phyloP scores from a whole-genome alignment of 2,113 vertebrate genomes.

The Benitochromis conjunctus region DNA sequence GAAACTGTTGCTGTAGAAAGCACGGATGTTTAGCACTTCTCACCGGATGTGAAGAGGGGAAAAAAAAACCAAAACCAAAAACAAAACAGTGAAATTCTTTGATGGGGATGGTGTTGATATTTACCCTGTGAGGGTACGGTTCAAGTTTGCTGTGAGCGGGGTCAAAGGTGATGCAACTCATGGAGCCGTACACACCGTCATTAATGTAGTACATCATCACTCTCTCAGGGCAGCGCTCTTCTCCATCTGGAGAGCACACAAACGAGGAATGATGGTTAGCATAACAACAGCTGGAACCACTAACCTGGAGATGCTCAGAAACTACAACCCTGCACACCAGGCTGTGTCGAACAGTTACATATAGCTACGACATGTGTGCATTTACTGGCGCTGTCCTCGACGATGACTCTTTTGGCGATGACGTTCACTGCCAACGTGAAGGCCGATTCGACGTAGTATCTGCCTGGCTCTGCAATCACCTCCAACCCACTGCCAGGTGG shows the following conservation, averaged over 20 bases:
- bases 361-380: background rate
- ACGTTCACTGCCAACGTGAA: constrained; percentile 87
- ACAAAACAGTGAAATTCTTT: background rate
- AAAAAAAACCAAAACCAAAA: too few relatives aligned
- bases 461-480: constrained; percentile 87
- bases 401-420: constrained; percentile 83
- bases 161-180: background rate
- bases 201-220: constrained; percentile 23
- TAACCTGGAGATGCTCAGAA: background rate
- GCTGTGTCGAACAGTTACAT: background rate
- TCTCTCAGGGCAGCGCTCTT: background rate
- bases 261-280: background rate
- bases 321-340: background rate
- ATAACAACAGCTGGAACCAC: background rate
- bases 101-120: background rate
- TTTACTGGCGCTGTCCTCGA: constrained; percentile 24
- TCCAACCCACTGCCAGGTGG: constrained; percentile 78
- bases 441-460: constrained; percentile 86
- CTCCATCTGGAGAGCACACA: background rate
- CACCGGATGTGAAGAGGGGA: background rate
- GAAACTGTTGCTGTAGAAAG: background rate
- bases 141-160: background rate
- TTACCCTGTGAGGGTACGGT: background rate
- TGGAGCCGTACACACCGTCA: constrained; percentile 19
- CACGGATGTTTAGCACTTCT: background rate